Base-by-base conservation (phyloP, 2,888 invertebrate genomes). In the Cephonodes hylas region DNA sequence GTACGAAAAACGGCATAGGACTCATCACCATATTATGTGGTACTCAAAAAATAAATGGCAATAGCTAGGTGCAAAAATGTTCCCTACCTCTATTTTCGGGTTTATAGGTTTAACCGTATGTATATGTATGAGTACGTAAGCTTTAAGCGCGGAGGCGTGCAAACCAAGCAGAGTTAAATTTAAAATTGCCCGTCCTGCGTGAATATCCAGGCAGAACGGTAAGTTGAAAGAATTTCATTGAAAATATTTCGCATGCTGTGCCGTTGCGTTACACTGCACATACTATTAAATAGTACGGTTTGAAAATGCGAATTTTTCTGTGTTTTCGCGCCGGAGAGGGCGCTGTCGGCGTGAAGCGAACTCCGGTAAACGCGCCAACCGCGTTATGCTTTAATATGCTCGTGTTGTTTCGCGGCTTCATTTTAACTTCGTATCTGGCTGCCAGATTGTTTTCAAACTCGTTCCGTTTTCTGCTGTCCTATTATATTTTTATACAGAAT, bases 151-250 rank as follows among this genome's bases (percentile, higher is more conserved):
- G 75, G 66, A 68, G n/a, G 60, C 63, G 69, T 65, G 72, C 70
- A 73, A 68, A 72, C 64, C 71, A 66, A 44, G 65, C 66, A 70
- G 70, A 69, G 66, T 66, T 65, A 75, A 76, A 76, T 78, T 77
- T 72, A 74, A 81, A 78, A n/a, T 75, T 72, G 73, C 69, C 64
- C 42, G 5, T 48, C 15, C 3, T 23, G n/a, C 7, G 5, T 48
- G 8, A 25, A 15, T 6, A n/a, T 25, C 44, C 5, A 8, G 18
- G 44, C 1, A 34, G 7, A 34, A 2, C 8, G 10, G 6, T 13
- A 44, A 34, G n/a, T 18, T 34, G 34, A 60, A 79, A 79, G 72
- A 79, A 79, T 82, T 81, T 84, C 71, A 81, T 79, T 83, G 75
- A 77, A 79, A 82, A 81, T 81, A 80, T 80, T 80, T 73, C 66